Percentiles rank a stretch among this genome's conserved stretches.
Conservation (phyloP, 2,113 vertebrate genomes). For the Rhinoderma darwinii region DNA sequence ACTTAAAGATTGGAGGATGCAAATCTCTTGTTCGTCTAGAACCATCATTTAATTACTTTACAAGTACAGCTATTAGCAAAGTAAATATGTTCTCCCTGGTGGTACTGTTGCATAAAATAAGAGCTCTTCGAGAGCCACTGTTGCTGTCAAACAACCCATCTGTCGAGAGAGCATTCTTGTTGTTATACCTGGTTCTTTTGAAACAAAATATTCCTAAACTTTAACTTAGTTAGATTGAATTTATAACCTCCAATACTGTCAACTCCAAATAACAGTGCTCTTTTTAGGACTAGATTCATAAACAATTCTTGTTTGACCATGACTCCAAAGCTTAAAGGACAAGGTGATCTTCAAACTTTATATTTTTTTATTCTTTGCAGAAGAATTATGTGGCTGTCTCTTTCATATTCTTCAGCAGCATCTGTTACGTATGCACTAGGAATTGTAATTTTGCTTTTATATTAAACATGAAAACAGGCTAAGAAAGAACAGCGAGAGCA, state of each 20-base stretch:
- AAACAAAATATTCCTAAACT: background rate
- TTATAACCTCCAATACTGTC: background rate
- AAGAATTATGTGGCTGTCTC: constrained; percentile 61
- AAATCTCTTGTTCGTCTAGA: constrained; percentile 24
- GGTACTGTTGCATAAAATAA: constrained; percentile 9
- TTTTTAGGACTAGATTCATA: constrained; percentile 41
- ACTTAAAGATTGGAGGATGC: background rate
- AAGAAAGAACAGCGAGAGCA: constrained; percentile 61
- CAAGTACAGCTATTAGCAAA: constrained; percentile 12
- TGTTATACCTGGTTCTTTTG: background rate
- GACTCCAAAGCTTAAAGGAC: constrained; percentile 61
- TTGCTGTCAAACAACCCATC: constrained; percentile 5
- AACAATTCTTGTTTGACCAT: constrained; percentile 62
- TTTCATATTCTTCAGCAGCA: constrained; percentile 65
- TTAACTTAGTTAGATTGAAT: background rate
- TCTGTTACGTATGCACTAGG: constrained; percentile 63
- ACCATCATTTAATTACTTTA: background rate
- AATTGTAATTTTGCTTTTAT: constrained; percentile 66
- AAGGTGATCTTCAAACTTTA: constrained; percentile 67
- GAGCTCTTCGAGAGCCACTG: constrained; percentile 2
- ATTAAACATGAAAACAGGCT: constrained; percentile 68
- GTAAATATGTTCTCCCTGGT: constrained; percentile 3
- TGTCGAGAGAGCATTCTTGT: background rate
- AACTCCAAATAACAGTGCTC: constrained; percentile 18
- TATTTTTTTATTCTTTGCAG: constrained; percentile 62